These are phyloP conservation scores for Ciconia stormi DNA, from an alignment of 2,113 vertebrate genomes.

Conservation along the genomic window DNA sequence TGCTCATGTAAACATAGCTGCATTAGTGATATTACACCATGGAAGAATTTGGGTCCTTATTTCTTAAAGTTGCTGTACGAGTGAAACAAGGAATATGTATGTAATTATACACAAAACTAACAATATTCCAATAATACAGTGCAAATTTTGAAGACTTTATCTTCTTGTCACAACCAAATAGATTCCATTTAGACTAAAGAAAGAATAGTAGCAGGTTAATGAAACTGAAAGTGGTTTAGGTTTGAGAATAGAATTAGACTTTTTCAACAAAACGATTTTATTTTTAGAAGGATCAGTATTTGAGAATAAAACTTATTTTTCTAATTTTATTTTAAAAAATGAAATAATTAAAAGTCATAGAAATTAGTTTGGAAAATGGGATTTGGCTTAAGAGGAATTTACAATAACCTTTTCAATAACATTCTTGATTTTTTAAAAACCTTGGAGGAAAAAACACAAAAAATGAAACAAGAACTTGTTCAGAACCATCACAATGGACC, in stretches of 20 bases:
- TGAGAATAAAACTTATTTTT: background rate
- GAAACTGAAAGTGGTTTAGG: background rate
- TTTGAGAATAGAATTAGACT: background rate
- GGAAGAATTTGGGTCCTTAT: background rate
- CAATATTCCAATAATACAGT: background rate
- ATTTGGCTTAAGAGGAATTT: background rate
- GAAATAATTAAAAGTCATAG: background rate
- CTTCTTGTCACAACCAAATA: background rate
- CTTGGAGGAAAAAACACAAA: background rate
- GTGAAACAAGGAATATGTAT: background rate
- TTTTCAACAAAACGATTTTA: background rate
- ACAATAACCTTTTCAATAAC: background rate
- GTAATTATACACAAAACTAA: background rate
- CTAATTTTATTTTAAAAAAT: background rate
- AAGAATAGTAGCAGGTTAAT: background rate
- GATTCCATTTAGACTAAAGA: background rate
- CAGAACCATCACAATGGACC: background rate
- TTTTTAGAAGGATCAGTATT: background rate
- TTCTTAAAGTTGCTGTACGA: background rate
- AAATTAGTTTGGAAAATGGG: background rate
- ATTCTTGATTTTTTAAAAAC: background rate
- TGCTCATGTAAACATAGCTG: background rate
- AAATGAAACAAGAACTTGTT: background rate
- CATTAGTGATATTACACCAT: background rate
- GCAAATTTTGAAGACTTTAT: background rate